These are phyloP conservation scores for Chaetodon auriga DNA, from an alignment of 2,113 vertebrate genomes.

Conservation along the genomic window DNA sequence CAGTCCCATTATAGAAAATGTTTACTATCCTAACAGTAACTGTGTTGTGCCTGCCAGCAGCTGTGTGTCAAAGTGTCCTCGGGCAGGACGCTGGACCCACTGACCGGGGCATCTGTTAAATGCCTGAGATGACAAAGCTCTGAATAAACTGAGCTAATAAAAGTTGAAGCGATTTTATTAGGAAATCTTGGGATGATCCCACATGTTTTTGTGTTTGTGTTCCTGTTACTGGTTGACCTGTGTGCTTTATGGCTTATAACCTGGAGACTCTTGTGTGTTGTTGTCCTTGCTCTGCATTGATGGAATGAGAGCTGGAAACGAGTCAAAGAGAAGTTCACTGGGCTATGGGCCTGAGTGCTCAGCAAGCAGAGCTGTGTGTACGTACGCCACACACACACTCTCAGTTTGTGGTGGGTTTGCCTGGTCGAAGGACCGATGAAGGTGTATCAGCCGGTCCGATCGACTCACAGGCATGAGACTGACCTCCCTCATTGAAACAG, in stretches of 20 bases:
- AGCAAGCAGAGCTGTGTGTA: not conserved
- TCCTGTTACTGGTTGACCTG: constrained; percentile 1
- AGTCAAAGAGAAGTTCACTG: constrained; percentile 26
- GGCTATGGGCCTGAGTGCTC: constrained; percentile 2
- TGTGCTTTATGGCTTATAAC: constrained; percentile 32
- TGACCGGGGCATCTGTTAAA: constrained; percentile 15
- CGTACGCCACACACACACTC: not conserved
- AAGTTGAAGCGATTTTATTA: not conserved
- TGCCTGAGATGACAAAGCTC: not conserved
- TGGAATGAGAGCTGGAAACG: not conserved
- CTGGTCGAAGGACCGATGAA: not conserved
- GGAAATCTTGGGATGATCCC: not conserved
- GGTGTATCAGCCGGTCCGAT: not conserved
- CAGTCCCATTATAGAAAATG: too few species aligned
- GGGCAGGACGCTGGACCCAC: not conserved
- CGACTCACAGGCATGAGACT: not conserved
- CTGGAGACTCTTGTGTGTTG: constrained; percentile 31
- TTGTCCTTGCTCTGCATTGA: not conserved
- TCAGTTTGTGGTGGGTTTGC: not conserved
- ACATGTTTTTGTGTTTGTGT: constrained; percentile 4
- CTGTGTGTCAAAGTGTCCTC: constrained; percentile 11
- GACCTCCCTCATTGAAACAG: not conserved
- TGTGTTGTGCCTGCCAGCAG: not conserved
- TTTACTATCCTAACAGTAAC: too few species aligned
- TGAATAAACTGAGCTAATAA: not conserved